Conservation (phyloP, 2,113 vertebrate species). For the Sphaerodactylus townsendi region DNA sequence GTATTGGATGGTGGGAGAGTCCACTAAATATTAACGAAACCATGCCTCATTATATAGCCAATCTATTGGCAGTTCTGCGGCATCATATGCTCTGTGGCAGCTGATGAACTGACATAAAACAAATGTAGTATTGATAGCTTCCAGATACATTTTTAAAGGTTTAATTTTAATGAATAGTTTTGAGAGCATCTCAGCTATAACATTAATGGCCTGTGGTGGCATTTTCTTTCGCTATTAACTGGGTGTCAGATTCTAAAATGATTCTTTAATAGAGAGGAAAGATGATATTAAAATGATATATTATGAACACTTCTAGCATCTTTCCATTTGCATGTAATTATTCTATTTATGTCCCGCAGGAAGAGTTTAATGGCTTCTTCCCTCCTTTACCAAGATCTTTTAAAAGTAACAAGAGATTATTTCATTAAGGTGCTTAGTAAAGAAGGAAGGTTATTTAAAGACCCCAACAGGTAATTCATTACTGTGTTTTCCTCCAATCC, state of each 20-base stretch:
- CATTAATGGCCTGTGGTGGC: neutral
- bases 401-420: neutral
- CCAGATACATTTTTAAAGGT: neutral
- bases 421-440: neutral
- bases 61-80: neutral
- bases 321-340: neutral
- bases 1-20: neutral
- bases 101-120: neutral
- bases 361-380: neutral
- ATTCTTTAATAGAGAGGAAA: slow-evolving; percentile 1
- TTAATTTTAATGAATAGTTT: neutral
- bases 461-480: neutral
- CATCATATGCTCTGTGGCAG: neutral
- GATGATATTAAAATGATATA: neutral
- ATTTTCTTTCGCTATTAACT: neutral
- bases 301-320: neutral
- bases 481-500: neutral
- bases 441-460: neutral
- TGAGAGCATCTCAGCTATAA: neutral
- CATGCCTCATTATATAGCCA: neutral
- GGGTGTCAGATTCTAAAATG: neutral
- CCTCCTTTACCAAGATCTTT: neutral
- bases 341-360: neutral
- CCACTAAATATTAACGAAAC: neutral
- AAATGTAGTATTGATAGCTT: neutral